A percentile compares a stretch with the other conserved stretches of the same genome.
These are phyloP conservation scores for Platygyra sinensis DNA, from an alignment of 64 coral and sea anemone species.

Conservation along the genomic window DNA sequence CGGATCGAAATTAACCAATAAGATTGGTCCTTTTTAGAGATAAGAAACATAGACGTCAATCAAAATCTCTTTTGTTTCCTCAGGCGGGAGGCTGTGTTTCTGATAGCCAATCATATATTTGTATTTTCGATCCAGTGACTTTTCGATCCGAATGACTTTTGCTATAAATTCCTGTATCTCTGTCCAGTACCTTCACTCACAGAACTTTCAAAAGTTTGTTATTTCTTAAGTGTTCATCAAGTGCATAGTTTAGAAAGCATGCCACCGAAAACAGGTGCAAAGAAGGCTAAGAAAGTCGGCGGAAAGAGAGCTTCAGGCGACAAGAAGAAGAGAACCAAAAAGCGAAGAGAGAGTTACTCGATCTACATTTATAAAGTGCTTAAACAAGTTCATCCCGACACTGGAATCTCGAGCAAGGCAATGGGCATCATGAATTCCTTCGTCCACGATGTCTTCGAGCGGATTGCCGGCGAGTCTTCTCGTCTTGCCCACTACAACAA, in stretches of 20 bases:
- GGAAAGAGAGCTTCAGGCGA: slow-evolving; percentile 42
- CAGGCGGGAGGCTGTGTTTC: neutral
- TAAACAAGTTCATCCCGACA: slow-evolving; percentile 40
- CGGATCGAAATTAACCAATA: slow-evolving; percentile 47
- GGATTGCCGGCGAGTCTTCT: slow-evolving; percentile 31
- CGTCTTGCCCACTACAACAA: slow-evolving; percentile 44
- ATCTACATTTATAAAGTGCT: slow-evolving; percentile 51
- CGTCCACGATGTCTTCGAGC: slow-evolving; percentile 32
- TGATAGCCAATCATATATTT: neutral
- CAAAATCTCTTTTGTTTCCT: neutral
- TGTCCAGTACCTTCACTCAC: neutral
- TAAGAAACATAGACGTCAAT: no score
- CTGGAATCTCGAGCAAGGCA: slow-evolving; percentile 34
- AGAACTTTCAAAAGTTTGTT: neutral
- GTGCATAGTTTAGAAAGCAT: neutral
- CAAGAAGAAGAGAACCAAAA: slow-evolving; percentile 15
- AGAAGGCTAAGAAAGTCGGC: slow-evolving; percentile 23
- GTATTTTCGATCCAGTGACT: slow-evolving; percentile 19
- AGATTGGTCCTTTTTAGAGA: neutral
- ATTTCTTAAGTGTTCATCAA: neutral
- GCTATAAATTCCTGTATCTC: neutral
- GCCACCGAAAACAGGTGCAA: slow-evolving; percentile 12
- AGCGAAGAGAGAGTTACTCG: slow-evolving; percentile 12
- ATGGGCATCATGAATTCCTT: slow-evolving; percentile 52
- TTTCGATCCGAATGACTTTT: slow-evolving; percentile 7